These are phyloP conservation scores for Tipula confusa DNA, from an alignment of 2,888 invertebrate species.

Conservation along the genomic window DNA sequence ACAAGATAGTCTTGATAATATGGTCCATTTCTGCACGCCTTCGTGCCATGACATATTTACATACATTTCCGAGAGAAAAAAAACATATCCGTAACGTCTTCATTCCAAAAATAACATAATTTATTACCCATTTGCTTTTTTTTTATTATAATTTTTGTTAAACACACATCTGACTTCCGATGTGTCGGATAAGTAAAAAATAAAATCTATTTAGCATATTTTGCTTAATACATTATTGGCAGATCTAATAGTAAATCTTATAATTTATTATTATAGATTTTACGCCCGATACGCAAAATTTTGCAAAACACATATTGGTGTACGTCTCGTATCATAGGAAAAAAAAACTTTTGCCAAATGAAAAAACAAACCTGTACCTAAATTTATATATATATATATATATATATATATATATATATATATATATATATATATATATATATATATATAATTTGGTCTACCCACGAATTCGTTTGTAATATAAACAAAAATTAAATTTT, in stretches of 20 bases:
- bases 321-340: background rate
- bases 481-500: too few relatives aligned
- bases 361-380: background rate
- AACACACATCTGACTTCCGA: background rate
- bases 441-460: too few relatives aligned
- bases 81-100: background rate
- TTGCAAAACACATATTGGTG: background rate
- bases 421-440: too few relatives aligned
- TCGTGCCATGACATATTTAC: too few relatives aligned
- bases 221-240: background rate
- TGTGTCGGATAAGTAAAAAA: background rate
- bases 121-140: slow-evolving; percentile 29
- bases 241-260: background rate
- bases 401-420: too few relatives aligned
- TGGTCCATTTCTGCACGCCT: too few relatives aligned
- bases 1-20: too few relatives aligned
- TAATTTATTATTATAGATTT: background rate
- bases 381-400: too few relatives aligned
- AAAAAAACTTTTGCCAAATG: background rate
- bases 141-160: too few relatives aligned
- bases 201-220: background rate
- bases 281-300: background rate
- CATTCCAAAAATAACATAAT: background rate
- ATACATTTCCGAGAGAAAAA: too few relatives aligned
- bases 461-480: background rate